Conservation (phyloP, 1,140 invertebrate genomes). For the Nasonia vitripennis region DNA sequence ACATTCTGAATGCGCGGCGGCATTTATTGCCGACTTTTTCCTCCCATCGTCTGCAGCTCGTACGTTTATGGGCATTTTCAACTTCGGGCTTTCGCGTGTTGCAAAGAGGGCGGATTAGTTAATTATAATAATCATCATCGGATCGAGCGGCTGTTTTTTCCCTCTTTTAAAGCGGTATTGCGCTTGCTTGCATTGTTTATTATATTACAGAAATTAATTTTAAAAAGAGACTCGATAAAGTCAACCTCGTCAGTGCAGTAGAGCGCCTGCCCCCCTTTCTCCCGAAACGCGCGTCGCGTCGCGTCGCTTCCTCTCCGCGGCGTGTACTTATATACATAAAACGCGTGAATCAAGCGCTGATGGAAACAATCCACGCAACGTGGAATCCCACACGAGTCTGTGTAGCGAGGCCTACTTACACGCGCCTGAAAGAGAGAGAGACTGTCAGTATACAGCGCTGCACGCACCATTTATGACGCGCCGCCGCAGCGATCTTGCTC, state of each 20-base stretch:
- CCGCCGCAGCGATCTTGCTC: not conserved
- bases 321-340: no score
- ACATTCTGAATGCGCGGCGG: not conserved
- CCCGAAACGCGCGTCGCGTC: not conserved
- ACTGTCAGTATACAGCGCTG: not conserved
- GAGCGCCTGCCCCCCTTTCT: constrained; percentile 29
- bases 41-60: not conserved
- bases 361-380: constrained; percentile 30
- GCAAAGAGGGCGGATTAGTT: not conserved
- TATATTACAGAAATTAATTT: not conserved
- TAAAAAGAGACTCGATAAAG: not conserved
- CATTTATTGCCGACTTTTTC: not conserved
- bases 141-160: not conserved
- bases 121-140: not conserved
- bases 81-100: not conserved
- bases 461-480: constrained; percentile 37
- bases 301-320: not conserved
- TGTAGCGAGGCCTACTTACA: constrained; percentile 37
- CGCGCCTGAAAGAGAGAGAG: not conserved
- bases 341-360: not conserved
- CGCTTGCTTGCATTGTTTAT: not conserved
- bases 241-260: no score
- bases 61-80: not conserved
- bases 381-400: not conserved
- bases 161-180: not conserved